Percentiles rank a stretch among this genome's conserved stretches.
Conservation (phyloP, 1,140 invertebrate genomes). For the Bombus pascuorum region DNA sequence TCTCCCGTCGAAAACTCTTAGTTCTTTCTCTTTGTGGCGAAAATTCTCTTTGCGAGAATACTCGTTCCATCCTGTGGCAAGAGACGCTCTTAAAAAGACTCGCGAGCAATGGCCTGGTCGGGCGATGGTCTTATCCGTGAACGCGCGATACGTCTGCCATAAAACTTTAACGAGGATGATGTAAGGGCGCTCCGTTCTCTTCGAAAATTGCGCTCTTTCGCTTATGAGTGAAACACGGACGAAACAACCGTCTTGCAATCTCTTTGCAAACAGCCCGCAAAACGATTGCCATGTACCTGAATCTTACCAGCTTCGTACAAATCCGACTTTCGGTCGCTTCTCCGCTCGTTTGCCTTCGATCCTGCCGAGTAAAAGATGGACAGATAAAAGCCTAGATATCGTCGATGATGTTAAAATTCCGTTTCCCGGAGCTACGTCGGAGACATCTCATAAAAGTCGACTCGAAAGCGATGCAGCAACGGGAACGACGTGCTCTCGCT, state of each 20-base stretch:
- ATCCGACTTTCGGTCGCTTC: rapidly evolving
- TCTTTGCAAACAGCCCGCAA: background rate
- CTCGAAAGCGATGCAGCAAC: background rate
- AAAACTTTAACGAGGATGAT: constrained; percentile 61
- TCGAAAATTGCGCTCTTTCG: background rate
- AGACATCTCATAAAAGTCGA: constrained; percentile 26
- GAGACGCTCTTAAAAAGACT: constrained; percentile 33
- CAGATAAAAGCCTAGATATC: no score
- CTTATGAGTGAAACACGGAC: background rate
- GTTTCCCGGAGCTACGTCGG: background rate
- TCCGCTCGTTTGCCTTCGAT: background rate
- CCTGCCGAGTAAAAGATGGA: no score
- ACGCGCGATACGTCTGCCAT: constrained; percentile 41
- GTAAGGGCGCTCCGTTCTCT: background rate
- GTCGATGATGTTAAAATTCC: background rate
- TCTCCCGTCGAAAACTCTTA: constrained; percentile 52
- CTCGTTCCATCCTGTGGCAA: background rate
- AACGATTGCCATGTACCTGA: background rate
- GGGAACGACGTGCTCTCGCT: background rate
- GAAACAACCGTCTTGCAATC: no score
- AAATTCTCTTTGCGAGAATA: constrained; percentile 62
- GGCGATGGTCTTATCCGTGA: constrained; percentile 54
- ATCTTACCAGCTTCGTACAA: background rate
- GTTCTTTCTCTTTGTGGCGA: constrained; percentile 55
- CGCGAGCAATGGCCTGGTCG: constrained; percentile 12